Conservation (phyloP, 2,888 invertebrate genomes). For the Steinernema hermaphroditum region DNA sequence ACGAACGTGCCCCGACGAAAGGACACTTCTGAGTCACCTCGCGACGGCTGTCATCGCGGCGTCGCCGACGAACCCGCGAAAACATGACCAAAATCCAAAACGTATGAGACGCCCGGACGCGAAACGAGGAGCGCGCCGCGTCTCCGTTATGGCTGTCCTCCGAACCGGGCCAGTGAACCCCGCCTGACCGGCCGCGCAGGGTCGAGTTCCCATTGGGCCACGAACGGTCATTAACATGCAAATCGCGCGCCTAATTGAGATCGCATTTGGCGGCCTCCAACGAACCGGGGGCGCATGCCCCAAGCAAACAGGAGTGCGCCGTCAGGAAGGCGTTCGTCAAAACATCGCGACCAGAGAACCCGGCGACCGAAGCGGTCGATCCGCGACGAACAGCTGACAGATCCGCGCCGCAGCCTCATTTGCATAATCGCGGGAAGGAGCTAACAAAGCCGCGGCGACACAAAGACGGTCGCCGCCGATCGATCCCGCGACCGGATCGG, state of each 20-base stretch:
- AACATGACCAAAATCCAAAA: neutral
- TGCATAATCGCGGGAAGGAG: neutral
- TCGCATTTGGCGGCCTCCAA: neutral
- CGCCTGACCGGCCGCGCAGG: too few species aligned
- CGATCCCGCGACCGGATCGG: too few species aligned
- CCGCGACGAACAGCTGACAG: slow-evolving; percentile 1
- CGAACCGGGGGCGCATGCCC: neutral
- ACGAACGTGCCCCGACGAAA: neutral
- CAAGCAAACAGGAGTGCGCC: slow-evolving; percentile 1
- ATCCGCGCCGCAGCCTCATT: neutral
- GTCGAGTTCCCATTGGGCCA: too few species aligned
- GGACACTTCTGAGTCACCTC: neutral
- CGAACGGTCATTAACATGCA: neutral
- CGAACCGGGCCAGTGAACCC: too few species aligned
- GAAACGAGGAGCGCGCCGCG: too few species aligned
- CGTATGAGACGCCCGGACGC: too few species aligned
- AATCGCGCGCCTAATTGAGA: neutral
- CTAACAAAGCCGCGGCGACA: too few species aligned
- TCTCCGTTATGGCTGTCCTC: too few species aligned
- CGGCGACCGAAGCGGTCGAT: neutral
- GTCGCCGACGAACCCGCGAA: neutral
- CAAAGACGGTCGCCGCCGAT: too few species aligned
- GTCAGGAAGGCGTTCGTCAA: neutral
- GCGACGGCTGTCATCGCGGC: neutral
- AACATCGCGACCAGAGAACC: neutral